A percentile compares a stretch with the other conserved stretches of the same genome.
Conservation (phyloP, 2,797 vertebrate species). For the Rhyacichthys aspro region DNA sequence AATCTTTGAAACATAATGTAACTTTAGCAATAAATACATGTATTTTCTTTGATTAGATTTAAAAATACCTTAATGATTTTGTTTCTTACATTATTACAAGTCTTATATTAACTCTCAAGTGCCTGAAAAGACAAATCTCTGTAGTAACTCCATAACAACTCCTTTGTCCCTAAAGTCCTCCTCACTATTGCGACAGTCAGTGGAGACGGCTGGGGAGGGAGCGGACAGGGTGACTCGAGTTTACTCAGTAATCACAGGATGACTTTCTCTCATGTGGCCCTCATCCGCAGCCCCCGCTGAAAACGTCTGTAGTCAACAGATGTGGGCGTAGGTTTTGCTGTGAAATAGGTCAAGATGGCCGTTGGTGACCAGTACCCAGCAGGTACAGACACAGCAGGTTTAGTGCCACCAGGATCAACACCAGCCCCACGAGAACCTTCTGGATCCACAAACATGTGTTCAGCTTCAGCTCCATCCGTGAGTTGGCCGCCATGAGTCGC, state of each 20-base stretch:
- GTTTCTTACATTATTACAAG: constrained; percentile 42
- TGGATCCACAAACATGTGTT: constrained; percentile 88
- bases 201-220: constrained; percentile 1
- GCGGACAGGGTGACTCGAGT: neutral
- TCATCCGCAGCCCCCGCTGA: constrained; percentile 1
- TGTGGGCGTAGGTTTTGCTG: neutral
- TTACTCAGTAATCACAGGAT: constrained; percentile 8
- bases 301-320: constrained; percentile 17
- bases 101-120: constrained; percentile 35
- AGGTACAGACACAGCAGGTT: constrained; percentile 82
- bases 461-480: constrained; percentile 88
- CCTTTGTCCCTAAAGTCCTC: constrained; percentile 39
- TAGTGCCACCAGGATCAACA: constrained; percentile 80
- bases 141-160: constrained; percentile 30
- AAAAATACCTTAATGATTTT: constrained; percentile 35
- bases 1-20: constrained; percentile 42
- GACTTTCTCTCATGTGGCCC: constrained; percentile 23
- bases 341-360: constrained; percentile 52
- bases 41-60: constrained; percentile 39
- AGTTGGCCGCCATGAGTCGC: constrained; percentile 81
- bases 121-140: constrained; percentile 28
- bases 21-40: constrained; percentile 62
- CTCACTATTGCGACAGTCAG: constrained; percentile 31
- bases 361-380: constrained; percentile 44
- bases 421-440: constrained; percentile 84